Base-by-base conservation (phyloP, 64 coral and sea anemone species). In the Montipora sp. region DNA sequence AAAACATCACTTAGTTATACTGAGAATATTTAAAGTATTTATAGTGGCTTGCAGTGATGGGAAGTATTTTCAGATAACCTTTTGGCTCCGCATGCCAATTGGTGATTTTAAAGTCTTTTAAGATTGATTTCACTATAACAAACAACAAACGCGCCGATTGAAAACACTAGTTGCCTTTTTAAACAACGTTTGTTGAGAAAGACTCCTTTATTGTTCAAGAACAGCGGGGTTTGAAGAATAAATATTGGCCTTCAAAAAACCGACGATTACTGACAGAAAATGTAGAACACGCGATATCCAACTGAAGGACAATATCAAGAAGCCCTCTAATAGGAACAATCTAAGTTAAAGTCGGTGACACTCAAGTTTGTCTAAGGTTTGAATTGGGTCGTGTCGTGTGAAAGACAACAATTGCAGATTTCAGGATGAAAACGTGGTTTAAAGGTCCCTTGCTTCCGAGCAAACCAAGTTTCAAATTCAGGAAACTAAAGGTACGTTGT, bases 381-480 rank as follows among this genome's bases (percentile, higher is more conserved):
- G 43, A 50, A 85, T 71, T 71, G 65, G 50, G 45, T 47, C 44
- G 61, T 71, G 19, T 70, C 21, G 44, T 36, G 36, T 36, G 36
- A 36, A 18, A 71, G 65, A 71, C 61, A 47, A 85, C 59, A 57
- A 51, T 69, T 10, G 58, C 58, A 85, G 5, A 19, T 8, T 85
- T 71, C 82, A 85, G 7, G 9, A 85, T 85, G 82, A 85, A 59
- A 47, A 85, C 82, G 2, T 85, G 82, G 82, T 85, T 85, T 36
- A 69, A 63, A 15, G 82, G 82, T 0, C 82, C 61, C 1, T 20
- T 85, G 66, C 82, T 85, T 45, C 82, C 82, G 11, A 85, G 65
- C 65, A 85, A 68, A 72, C 44, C 65, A 13, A 85, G 63, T 67
- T 85, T 85, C 7, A 85, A 70, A 51, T 22, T 71, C 8, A 48